Conservation (phyloP, 2,113 vertebrate genomes). For the Ptychochromis oligacanthus region DNA sequence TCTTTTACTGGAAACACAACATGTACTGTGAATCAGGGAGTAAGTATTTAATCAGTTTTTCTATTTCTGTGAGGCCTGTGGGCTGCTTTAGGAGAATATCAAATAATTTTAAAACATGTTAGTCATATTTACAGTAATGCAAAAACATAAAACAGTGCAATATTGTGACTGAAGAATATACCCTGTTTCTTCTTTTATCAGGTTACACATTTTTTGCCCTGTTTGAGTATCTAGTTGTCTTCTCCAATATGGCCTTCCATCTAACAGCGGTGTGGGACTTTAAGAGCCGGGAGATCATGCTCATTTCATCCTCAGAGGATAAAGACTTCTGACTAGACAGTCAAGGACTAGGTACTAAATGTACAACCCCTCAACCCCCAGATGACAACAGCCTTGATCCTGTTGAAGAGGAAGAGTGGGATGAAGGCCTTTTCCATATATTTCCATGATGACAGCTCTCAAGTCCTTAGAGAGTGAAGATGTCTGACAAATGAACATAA, state of each 20-base stretch:
- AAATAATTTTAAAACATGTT: neutral
- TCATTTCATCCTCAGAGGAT: constrained; percentile 86
- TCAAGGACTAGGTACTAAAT: neutral
- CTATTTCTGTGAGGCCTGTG: neutral
- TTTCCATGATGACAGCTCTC: constrained; percentile 27
- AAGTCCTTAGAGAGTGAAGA: neutral
- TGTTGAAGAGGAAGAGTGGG: constrained; percentile 25
- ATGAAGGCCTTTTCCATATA: constrained; percentile 56
- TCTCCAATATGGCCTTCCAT: constrained; percentile 98
- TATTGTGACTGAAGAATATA: neutral
- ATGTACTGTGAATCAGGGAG: constrained; percentile 93
- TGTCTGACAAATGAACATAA: constrained; percentile 13
- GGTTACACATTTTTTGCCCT: constrained; percentile 94
- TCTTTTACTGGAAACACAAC: constrained; percentile 92
- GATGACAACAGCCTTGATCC: constrained; percentile 8
- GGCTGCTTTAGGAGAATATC: neutral
- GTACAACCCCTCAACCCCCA: neutral
- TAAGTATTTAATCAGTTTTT: constrained; percentile 76
- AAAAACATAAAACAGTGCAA: neutral
- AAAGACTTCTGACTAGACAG: constrained; percentile 86
- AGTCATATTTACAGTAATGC: neutral
- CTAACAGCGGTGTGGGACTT: constrained; percentile 97
- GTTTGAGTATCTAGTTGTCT: constrained; percentile 93
- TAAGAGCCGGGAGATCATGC: constrained; percentile 87
- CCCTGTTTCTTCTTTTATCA: constrained; percentile 53